Evolutionary conservation across 1,140 invertebrate genomes (phyloP).

Genomic region (Limonius californicus): DNA sequence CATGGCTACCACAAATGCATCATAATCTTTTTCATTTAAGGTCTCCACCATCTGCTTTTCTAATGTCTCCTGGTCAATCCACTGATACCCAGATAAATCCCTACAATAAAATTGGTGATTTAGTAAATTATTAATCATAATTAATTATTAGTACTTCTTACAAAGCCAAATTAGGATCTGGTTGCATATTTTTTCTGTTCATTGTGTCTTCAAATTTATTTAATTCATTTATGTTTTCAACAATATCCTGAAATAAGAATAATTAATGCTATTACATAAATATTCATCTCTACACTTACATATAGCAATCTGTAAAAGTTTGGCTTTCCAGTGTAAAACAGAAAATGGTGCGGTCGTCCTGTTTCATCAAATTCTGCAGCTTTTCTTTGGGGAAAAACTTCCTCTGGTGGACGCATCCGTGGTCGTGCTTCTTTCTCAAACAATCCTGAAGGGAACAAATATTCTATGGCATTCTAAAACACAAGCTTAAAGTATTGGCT

Average conservation of each 20-base stretch:
- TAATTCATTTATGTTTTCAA: slow-evolving; percentile 60
- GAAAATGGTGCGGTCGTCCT: slow-evolving; percentile 81
- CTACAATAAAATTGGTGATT: slow-evolving; percentile 45
- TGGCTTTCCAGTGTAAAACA: slow-evolving; percentile 86
- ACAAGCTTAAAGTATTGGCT: background rate
- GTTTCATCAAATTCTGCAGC: slow-evolving; percentile 85
- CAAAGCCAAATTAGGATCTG: slow-evolving; percentile 57
- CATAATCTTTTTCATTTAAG: slow-evolving; percentile 67
- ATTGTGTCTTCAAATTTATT: slow-evolving; percentile 68
- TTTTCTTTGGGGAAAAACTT: slow-evolving; percentile 80
- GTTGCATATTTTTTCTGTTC: slow-evolving; percentile 55
- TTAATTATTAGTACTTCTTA: too few relatives aligned
- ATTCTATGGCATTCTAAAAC: slow-evolving; percentile 77
- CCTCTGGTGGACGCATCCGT: slow-evolving; percentile 78
- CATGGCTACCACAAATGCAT: slow-evolving; percentile 69
- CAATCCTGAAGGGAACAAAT: slow-evolving; percentile 89
- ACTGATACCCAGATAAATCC: slow-evolving; percentile 54
- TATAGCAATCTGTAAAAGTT: slow-evolving; percentile 80
- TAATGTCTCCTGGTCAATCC: slow-evolving; percentile 67
- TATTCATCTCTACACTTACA: slow-evolving; percentile 53
- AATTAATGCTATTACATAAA: background rate
- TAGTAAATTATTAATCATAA: background rate
- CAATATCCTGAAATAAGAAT: slow-evolving; percentile 56
- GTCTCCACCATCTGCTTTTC: slow-evolving; percentile 67
- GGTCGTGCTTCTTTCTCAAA: slow-evolving; percentile 79